phyloP scores from a whole-genome alignment of 2,797 vertebrate species.

The Botia almorhae region DNA sequence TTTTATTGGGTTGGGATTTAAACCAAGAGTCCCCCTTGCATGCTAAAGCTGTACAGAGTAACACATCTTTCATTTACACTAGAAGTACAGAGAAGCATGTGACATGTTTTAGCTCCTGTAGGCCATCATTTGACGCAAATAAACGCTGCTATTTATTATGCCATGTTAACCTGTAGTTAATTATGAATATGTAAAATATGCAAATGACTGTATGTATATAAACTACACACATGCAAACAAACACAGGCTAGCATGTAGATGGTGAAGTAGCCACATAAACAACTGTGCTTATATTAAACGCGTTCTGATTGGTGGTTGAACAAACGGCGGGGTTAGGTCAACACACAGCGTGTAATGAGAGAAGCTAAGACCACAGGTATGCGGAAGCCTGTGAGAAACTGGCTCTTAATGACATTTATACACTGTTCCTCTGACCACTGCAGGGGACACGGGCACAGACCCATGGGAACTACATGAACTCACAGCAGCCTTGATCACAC shows the following conservation, averaged over 20 bases:
- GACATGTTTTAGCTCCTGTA: neutral
- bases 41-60: neutral
- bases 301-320: neutral
- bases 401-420: slow-evolving; percentile 38
- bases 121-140: neutral
- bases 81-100: too few relatives aligned
- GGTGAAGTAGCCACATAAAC: neutral
- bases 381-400: slow-evolving; percentile 31
- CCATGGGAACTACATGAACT: slow-evolving; percentile 18
- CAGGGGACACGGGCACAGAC: slow-evolving; percentile 10
- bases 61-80: neutral
- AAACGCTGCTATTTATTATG: neutral
- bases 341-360: neutral
- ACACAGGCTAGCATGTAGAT: neutral
- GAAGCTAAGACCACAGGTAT: slow-evolving; percentile 23
- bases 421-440: slow-evolving; percentile 29
- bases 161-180: neutral
- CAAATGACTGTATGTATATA: neutral
- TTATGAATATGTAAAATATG: neutral
- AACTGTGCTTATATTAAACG: neutral
- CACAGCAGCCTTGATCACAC: slow-evolving; percentile 29
- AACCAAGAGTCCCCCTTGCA: neutral
- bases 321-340: slow-evolving; percentile 10
- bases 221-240: neutral
- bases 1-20: neutral